Evolutionary conservation across 2,888 invertebrate species (phyloP).

Genomic region (Pyrrhia umbra): DNA sequence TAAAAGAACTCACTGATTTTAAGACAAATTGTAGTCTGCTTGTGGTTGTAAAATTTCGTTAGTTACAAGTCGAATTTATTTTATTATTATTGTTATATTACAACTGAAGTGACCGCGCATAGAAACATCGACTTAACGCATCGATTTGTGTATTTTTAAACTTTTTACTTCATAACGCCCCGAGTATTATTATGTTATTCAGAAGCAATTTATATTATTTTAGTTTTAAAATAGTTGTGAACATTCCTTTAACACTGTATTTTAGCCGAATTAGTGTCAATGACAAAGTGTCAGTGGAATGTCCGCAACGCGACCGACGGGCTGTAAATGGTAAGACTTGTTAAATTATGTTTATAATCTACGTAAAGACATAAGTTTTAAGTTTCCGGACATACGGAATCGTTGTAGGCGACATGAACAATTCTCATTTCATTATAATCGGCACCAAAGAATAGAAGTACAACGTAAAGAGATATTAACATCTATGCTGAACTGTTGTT

Average conservation of each 20-base stretch:
- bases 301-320: slow-evolving; percentile 68
- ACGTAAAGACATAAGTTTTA: slow-evolving; percentile 62
- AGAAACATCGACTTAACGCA: slow-evolving; percentile 27
- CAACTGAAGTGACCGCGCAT: slow-evolving; percentile 15
- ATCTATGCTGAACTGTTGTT: slow-evolving; percentile 62
- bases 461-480: slow-evolving; percentile 65
- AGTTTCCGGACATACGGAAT: slow-evolving; percentile 60
- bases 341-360: slow-evolving; percentile 69
- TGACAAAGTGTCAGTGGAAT: slow-evolving; percentile 57
- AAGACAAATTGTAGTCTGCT: slow-evolving; percentile 34
- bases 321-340: slow-evolving; percentile 84
- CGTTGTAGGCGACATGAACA: slow-evolving; percentile 63
- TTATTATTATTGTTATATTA: slow-evolving; percentile 27
- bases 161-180: slow-evolving; percentile 51
- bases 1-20: slow-evolving; percentile 37
- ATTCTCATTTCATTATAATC: slow-evolving; percentile 62
- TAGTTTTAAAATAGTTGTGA: slow-evolving; percentile 59
- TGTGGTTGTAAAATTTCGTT: slow-evolving; percentile 42
- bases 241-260: slow-evolving; percentile 35
- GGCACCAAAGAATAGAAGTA: slow-evolving; percentile 87
- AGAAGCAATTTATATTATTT: slow-evolving; percentile 59
- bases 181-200: slow-evolving; percentile 74
- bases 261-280: slow-evolving; percentile 60
- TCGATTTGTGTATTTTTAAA: slow-evolving; percentile 47
- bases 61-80: slow-evolving; percentile 40